A percentile compares a stretch with the other conserved stretches of the same genome.
These are phyloP conservation scores for Virgularia gustaviana DNA, from an alignment of 92 coral and sea anemone species.

Conservation along the genomic window DNA sequence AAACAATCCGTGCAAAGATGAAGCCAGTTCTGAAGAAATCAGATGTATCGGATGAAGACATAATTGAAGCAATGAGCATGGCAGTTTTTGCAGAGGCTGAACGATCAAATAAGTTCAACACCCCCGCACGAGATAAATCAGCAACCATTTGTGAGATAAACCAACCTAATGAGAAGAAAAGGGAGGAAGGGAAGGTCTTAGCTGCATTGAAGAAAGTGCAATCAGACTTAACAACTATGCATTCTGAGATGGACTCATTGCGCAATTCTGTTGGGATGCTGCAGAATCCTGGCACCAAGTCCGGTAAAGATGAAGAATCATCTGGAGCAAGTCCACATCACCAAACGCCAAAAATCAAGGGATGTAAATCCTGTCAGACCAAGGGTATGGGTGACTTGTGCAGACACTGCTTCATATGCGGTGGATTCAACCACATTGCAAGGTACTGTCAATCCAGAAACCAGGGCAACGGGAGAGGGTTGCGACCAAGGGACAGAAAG, in stretches of 20 bases:
- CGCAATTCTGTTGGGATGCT: constrained; percentile 12
- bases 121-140: neutral
- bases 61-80: constrained; percentile 31
- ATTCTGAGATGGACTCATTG: constrained; percentile 32
- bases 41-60: constrained; percentile 31
- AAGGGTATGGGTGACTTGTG: constrained; percentile 36
- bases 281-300: constrained; percentile 6
- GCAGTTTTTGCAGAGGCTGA: constrained; percentile 26
- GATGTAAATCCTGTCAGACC: constrained; percentile 33
- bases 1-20: constrained; percentile 57
- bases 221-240: constrained; percentile 31
- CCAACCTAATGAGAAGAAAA: constrained; percentile 6
- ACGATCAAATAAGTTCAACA: neutral
- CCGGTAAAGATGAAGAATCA: neutral
- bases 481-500: constrained; percentile 55
- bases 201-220: constrained; percentile 46
- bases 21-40: constrained; percentile 2
- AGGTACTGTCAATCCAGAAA: constrained; percentile 27
- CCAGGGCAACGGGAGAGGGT: constrained; percentile 44
- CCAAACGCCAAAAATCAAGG: too few relatives aligned
- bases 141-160: constrained; percentile 1
- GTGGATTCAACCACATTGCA: constrained; percentile 41
- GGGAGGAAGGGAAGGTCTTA: constrained; percentile 14
- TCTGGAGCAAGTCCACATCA: constrained; percentile 1
- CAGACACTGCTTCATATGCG: constrained; percentile 48